A percentile compares a stretch with the other conserved stretches of the same genome.
These are phyloP conservation scores for Dendrocopos noguchii DNA, from an alignment of 2,113 vertebrate species.

Conservation along the genomic window DNA sequence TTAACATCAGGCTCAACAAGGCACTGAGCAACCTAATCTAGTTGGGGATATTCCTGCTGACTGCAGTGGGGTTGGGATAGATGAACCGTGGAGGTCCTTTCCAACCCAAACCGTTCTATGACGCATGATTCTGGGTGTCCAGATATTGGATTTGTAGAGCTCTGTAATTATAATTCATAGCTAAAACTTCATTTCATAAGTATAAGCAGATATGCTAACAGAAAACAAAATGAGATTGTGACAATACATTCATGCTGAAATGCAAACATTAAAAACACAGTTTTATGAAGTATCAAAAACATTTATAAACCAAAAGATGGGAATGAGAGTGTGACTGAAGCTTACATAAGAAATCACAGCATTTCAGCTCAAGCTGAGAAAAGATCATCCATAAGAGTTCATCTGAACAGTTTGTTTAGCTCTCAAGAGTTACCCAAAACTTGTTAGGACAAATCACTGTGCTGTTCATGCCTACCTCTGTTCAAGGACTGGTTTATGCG, in stretches of 20 bases:
- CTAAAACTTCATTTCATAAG: not conserved
- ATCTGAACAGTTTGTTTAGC: not conserved
- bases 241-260: not conserved
- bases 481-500: not conserved
- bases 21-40: no score
- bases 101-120: no score
- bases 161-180: not conserved
- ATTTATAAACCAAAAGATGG: not conserved
- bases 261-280: fast-evolving
- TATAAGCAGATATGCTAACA: not conserved
- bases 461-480: not conserved
- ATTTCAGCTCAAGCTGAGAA: not conserved
- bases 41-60: no score
- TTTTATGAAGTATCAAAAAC: not conserved
- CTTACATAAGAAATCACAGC: not conserved
- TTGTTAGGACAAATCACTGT: not conserved
- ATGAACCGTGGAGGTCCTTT: no score
- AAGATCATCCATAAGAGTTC: not conserved
- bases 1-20: no score
- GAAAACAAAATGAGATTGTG: not conserved
- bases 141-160: not conserved
- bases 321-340: not conserved
- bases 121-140: no score
- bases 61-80: no score
- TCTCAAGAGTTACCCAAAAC: not conserved